Evolutionary conservation across 2,888 invertebrate genomes (phyloP).

Genomic region (Ischnus inquisitorius): DNA sequence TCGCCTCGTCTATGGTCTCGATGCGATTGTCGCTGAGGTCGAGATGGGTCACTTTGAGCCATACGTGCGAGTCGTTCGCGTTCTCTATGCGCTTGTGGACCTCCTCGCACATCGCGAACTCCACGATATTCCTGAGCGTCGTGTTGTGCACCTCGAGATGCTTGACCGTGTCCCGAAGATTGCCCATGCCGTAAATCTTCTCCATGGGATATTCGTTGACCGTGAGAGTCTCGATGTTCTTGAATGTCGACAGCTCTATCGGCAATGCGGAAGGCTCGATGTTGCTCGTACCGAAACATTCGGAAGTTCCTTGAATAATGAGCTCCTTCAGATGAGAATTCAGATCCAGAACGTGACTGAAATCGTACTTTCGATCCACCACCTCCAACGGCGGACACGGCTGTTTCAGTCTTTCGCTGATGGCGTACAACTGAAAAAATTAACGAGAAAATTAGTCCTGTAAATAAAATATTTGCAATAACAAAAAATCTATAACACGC

Average conservation of each 20-base stretch:
- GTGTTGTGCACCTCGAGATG: constrained; percentile 90
- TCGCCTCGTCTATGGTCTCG: constrained; percentile 92
- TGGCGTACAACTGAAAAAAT: constrained; percentile 92
- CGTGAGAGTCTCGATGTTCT: constrained; percentile 90
- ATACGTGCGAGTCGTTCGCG: constrained; percentile 87
- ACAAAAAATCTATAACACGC: not conserved
- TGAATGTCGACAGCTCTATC: constrained; percentile 95
- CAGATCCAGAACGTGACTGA: constrained; percentile 96
- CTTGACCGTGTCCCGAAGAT: constrained; percentile 88
- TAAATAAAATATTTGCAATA: not conserved
- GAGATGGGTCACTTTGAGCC: constrained; percentile 90
- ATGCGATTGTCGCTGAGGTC: constrained; percentile 94
- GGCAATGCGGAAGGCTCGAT: constrained; percentile 92
- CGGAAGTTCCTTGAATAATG: constrained; percentile 89
- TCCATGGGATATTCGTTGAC: constrained; percentile 90
- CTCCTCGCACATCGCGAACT: constrained; percentile 94
- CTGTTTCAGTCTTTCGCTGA: constrained; percentile 94
- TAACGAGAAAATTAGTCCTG: not conserved
- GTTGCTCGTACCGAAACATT: constrained; percentile 93
- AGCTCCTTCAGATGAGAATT: constrained; percentile 91
- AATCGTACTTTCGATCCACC: constrained; percentile 93
- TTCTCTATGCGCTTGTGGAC: constrained; percentile 89
- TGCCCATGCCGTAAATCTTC: constrained; percentile 88
- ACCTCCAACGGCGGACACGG: constrained; percentile 94
- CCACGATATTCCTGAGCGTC: constrained; percentile 89